These are phyloP conservation scores for Bubalus kerabau DNA, from an alignment of 2,113 vertebrate species.

Conservation along the genomic window DNA sequence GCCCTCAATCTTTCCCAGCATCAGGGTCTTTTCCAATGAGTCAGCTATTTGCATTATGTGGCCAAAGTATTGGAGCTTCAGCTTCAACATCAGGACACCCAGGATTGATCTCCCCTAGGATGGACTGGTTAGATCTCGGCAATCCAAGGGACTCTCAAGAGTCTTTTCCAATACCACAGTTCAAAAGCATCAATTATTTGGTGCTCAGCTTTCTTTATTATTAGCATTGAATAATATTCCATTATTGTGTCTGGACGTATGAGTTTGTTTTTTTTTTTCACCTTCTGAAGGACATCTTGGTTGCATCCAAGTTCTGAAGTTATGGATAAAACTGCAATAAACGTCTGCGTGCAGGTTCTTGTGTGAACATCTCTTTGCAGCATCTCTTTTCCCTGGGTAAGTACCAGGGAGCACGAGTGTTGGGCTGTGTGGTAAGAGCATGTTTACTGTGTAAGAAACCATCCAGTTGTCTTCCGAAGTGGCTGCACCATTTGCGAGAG, in stretches of 20 bases:
- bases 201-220: background rate
- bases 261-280: background rate
- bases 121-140: background rate
- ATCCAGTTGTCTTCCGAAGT: rapidly evolving
- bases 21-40: background rate
- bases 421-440: background rate
- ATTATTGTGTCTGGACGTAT: too few relatives aligned
- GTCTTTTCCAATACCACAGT: background rate
- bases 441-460: too few relatives aligned
- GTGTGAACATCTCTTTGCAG: background rate
- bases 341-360: too few relatives aligned
- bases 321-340: background rate
- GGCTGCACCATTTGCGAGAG: rapidly evolving
- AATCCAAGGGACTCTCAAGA: background rate
- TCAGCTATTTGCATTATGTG: background rate
- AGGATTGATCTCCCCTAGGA: background rate
- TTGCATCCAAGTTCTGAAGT: background rate
- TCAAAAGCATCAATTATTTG: background rate
- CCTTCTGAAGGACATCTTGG: background rate
- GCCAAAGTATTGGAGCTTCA: background rate
- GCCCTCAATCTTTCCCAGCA: background rate
- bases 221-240: background rate
- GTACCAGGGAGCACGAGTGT: rapidly evolving
- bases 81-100: background rate
- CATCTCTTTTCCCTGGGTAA: background rate